Evolutionary conservation across 2,797 vertebrate species (phyloP), one percentile per base, ranked within the genome.

Genomic region (Darevskia nairensis): DNA sequence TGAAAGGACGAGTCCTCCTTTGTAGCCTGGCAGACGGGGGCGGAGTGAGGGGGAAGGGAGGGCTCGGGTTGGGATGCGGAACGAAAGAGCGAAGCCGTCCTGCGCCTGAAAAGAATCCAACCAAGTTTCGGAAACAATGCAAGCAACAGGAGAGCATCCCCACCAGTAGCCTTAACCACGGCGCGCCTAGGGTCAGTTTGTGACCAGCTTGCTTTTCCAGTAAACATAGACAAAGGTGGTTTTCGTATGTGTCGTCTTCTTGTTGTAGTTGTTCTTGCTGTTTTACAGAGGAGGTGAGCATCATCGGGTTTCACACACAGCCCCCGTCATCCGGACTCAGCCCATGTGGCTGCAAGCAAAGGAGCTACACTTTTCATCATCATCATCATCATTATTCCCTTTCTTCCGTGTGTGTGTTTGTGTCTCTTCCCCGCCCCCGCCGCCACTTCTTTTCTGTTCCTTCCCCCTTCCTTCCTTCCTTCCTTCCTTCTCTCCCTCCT

Each of bases 401-500:
- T 82, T n/a, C 81, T 89, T 87, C 3, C 91, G 89, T 41, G 77
- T 4, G 15, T 55, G n/a, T 13, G 35, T 32, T 23, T 25, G 35
- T 29, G 27, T 15, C n/a, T 0, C 74, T 9, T 55, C 88, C 35
- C 41, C 35, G 6, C 25, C 17, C 64, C 7, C 13, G 5, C 59
- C 80, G 17, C 55, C 11, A 3, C 46, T 39, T 55, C 69, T 71
- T 17, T 21, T 35, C 32, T 39, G 32, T 35, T 74, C 86, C 88
- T 80, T 46, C 11, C 55, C 8, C 11, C 1, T 19, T 21, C 35
- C 4, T 23, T 29, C 44, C 27, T 19, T 21, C 35, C 4, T 23
- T 29, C 44, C 27, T 46, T 41, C 80, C n/a, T 44, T 46, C 55
- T 59, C 78, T 82, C 61, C 82, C 72, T 77, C 79, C 85, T 92